phyloP scores from a whole-genome alignment of 2,797 vertebrate genomes.

The Catamblyrhynchus diadema region DNA sequence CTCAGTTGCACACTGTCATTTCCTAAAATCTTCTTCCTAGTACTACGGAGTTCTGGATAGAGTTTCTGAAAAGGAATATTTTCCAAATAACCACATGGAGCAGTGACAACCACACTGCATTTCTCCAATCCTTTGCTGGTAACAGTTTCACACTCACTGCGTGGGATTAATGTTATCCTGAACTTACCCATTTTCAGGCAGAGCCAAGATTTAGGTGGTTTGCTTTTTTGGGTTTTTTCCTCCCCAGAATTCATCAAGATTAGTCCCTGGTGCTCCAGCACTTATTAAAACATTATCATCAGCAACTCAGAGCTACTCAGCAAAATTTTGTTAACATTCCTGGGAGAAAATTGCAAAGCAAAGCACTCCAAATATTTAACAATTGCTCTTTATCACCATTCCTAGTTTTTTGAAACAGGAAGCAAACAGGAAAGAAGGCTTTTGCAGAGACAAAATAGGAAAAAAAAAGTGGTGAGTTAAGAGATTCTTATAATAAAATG shows the following conservation, averaged over 20 bases:
- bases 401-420: slow-evolving; percentile 14
- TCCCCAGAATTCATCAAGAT: neutral
- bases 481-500: neutral
- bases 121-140: neutral
- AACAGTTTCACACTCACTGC: neutral
- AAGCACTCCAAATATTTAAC: neutral
- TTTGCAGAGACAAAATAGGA: neutral
- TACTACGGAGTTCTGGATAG: neutral
- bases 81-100: neutral
- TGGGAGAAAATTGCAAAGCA: neutral
- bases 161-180: neutral
- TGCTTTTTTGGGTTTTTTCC: neutral
- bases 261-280: neutral
- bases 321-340: neutral
- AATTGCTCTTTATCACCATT: neutral
- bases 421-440: neutral
- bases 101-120: neutral
- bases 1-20: neutral
- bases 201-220: neutral
- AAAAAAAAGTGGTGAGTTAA: neutral
- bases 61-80: neutral
- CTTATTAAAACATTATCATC: neutral
- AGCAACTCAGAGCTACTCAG: neutral
- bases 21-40: neutral
- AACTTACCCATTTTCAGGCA: neutral